These are phyloP conservation scores for Chrysolina americana DNA, from an alignment of 2,888 invertebrate genomes.

Conservation along the genomic window DNA sequence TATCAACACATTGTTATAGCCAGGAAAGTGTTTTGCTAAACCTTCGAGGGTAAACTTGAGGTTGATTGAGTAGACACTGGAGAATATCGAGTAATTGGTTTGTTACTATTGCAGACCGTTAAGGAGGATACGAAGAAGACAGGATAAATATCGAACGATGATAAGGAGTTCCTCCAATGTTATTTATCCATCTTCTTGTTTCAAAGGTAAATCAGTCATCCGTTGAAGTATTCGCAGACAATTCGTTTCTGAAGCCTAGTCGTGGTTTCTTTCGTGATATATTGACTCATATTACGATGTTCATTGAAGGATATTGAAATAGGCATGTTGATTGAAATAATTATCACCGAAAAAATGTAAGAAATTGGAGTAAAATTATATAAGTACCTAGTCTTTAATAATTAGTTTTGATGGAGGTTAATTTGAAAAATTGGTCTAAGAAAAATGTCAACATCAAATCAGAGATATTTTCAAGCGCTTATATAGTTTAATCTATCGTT, in stretches of 20 bases:
- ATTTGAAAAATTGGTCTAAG: too few species aligned
- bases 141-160: background rate
- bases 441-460: too few species aligned
- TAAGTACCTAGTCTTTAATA: too few species aligned
- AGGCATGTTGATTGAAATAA: too few species aligned
- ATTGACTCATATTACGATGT: too few species aligned
- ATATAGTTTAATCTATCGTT: too few species aligned
- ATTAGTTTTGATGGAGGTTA: too few species aligned
- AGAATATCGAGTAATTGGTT: slow-evolving; percentile 18
- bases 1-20: slow-evolving; percentile 28
- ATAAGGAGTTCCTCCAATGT: background rate
- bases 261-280: too few species aligned
- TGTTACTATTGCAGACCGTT: slow-evolving; percentile 4
- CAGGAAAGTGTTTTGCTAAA: slow-evolving; percentile 16
- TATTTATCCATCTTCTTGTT: slow-evolving; percentile 1
- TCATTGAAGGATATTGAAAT: too few species aligned
- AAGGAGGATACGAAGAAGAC: background rate
- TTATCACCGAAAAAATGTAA: too few species aligned
- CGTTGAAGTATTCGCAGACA: background rate
- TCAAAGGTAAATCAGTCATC: background rate
- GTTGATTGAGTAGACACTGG: slow-evolving; percentile 13
- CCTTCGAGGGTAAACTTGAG: background rate
- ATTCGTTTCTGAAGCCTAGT: background rate
- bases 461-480: too few species aligned
- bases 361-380: too few species aligned